Conservation (phyloP, 1,140 invertebrate species). For the Harpegnathos saltator region DNA sequence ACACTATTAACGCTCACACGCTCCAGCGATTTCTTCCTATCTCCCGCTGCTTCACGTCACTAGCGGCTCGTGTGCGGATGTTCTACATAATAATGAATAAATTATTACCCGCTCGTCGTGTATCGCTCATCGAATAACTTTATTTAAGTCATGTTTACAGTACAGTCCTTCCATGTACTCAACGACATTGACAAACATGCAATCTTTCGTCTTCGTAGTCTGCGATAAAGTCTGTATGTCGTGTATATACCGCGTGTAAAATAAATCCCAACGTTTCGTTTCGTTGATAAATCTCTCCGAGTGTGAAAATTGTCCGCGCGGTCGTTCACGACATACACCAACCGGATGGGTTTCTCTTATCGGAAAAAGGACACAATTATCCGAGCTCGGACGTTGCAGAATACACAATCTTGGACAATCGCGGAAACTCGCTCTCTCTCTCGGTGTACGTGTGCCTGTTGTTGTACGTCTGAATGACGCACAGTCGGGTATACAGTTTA, state of each 20-base stretch:
- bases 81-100: conserved; percentile 5
- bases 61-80: too few species aligned
- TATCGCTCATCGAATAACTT: conserved; percentile 79
- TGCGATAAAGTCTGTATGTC: conserved; percentile 69
- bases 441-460: conserved; percentile 29
- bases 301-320: conserved; percentile 40
- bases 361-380: conserved; percentile 38
- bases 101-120: not conserved
- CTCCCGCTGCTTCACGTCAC: not conserved
- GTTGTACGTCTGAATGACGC: conserved; percentile 11
- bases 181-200: conserved; percentile 75
- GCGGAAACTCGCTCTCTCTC: not conserved
- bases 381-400: conserved; percentile 48
- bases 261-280: conserved; percentile 60
- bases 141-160: conserved; percentile 81
- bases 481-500: conserved; percentile 46
- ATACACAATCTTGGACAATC: conserved; percentile 51
- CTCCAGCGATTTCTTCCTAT: conserved; percentile 21
- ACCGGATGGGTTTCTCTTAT: conserved; percentile 19
- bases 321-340: conserved; percentile 29
- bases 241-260: conserved; percentile 75
- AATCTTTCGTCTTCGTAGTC: conserved; percentile 73
- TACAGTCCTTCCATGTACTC: conserved; percentile 76
- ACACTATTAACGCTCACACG: not conserved
- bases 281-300: conserved; percentile 18